phyloP scores from a whole-genome alignment of 2,797 vertebrate genomes.

The Kryptopterus vitreolus region DNA sequence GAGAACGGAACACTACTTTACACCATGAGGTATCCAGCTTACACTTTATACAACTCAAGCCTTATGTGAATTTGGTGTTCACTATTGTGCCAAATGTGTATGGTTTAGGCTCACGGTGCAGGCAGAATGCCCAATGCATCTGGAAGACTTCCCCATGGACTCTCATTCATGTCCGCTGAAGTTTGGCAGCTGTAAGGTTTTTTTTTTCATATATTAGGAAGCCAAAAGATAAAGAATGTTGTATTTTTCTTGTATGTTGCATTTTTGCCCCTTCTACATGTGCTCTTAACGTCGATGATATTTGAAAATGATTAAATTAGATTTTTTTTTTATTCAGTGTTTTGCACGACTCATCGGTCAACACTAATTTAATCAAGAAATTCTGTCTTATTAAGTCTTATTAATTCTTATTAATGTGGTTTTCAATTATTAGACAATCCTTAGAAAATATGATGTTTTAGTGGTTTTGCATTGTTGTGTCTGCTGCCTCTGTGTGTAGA shows the following conservation, averaged over 20 bases:
- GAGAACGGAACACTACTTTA: slow-evolving; percentile 72
- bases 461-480: background rate
- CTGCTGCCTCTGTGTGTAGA: slow-evolving; percentile 68
- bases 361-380: background rate
- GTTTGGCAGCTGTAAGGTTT: slow-evolving; percentile 92
- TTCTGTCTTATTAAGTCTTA: background rate
- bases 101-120: slow-evolving; percentile 86
- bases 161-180: slow-evolving; percentile 93
- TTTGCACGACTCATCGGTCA: background rate
- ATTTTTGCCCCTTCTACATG: too few relatives aligned
- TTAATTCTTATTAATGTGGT: background rate
- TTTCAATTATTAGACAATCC: background rate
- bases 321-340: background rate
- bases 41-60: background rate
- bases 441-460: background rate
- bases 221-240: background rate
- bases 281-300: too few relatives aligned
- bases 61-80: background rate
- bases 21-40: slow-evolving; percentile 67
- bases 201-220: background rate
- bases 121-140: slow-evolving; percentile 94
- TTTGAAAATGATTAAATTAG: too few relatives aligned
- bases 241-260: background rate
- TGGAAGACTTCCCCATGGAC: slow-evolving; percentile 96
- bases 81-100: background rate